Conservation (phyloP, 2,888 invertebrate species). For the Meta bourneti region DNA sequence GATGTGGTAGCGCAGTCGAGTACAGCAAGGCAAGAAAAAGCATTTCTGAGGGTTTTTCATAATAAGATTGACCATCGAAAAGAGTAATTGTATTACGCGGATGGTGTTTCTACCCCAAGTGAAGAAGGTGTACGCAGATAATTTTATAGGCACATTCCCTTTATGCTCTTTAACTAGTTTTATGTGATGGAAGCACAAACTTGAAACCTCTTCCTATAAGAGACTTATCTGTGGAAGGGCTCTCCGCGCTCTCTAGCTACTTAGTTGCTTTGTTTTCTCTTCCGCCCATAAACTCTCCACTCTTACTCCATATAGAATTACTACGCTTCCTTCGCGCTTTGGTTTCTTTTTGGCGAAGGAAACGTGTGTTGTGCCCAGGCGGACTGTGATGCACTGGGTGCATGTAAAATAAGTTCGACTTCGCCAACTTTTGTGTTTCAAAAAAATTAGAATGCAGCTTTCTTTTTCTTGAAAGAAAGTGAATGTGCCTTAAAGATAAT, state of each 20-base stretch:
- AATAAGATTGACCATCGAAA: conserved; percentile 69
- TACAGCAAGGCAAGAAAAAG: conserved; percentile 1
- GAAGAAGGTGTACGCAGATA: conserved; percentile 41
- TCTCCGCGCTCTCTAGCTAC: conserved; percentile 3
- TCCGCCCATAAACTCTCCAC: conserved; percentile 16
- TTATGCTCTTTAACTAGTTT: conserved; percentile 60
- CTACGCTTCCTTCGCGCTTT: neutral
- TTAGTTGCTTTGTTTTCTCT: conserved; percentile 17
- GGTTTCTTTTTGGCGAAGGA: neutral
- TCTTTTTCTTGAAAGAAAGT: no score
- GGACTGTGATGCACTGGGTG: no score
- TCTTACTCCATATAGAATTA: conserved; percentile 34
- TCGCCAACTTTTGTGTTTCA: no score
- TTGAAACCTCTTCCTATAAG: conserved; percentile 49
- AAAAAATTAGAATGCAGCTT: no score
- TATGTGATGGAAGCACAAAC: conserved; percentile 19
- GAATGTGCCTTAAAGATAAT: no score
- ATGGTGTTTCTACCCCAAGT: conserved; percentile 44
- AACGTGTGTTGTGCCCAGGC: neutral
- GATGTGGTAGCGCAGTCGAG: conserved; percentile 8
- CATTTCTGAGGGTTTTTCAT: conserved; percentile 42
- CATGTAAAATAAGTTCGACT: no score
- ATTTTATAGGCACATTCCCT: conserved; percentile 53
- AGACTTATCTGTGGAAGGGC: conserved; percentile 44
- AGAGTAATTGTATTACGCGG: conserved; percentile 56